Evolutionary conservation across 2,797 vertebrate genomes (phyloP).

Genomic region (Ceryle rudis): DNA sequence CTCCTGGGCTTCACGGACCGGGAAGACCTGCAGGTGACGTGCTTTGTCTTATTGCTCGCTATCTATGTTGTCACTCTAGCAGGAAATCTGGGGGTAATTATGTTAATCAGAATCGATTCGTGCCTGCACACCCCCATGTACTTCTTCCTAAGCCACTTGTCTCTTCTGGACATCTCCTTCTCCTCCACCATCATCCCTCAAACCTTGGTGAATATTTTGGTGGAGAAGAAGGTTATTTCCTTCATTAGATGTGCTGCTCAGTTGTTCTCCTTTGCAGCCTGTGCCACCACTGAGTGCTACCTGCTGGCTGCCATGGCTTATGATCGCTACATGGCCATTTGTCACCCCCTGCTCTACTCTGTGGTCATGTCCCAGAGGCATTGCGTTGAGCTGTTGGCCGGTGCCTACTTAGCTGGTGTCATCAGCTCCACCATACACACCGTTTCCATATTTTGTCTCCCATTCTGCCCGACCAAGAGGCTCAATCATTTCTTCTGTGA

Average conservation of each 20-base stretch:
- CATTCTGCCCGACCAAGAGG: neutral
- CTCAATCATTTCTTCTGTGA: neutral
- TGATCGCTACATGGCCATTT: neutral
- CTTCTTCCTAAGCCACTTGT: neutral
- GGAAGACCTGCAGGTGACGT: neutral
- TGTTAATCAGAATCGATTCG: neutral
- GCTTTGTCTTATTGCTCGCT: neutral
- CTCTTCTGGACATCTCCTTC: neutral
- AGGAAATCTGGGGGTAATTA: neutral
- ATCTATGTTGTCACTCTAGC: neutral
- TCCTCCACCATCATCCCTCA: constrained; percentile 5
- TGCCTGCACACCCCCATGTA: neutral
- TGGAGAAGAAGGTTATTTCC: neutral
- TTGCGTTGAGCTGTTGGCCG: neutral
- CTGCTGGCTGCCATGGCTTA: too few species aligned
- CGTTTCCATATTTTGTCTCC: neutral
- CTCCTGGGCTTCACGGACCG: neutral
- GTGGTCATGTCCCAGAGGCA: neutral
- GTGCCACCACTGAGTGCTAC: neutral
- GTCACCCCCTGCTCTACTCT: neutral
- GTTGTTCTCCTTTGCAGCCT: neutral
- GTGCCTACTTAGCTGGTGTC: neutral
- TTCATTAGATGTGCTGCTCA: neutral
- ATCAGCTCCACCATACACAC: neutral
- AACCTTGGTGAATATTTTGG: neutral